Base-by-base conservation (phyloP, 2,797 vertebrate genomes). In the Pipistrellus nathusii region DNA sequence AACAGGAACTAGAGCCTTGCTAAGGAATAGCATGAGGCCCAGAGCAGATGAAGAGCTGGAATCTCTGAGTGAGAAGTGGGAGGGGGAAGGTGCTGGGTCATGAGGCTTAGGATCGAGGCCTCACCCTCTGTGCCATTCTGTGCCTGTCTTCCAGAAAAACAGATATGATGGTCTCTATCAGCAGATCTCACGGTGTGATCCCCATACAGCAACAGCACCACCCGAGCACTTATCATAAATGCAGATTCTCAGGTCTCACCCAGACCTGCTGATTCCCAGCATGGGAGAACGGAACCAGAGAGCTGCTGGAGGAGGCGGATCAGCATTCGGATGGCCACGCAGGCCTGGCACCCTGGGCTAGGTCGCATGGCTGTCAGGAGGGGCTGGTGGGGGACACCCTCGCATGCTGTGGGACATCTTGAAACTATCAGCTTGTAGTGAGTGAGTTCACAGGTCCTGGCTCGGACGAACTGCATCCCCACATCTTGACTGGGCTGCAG, bases 241-340 rank as follows among this genome's bases (percentile, higher is more conserved):
- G 30, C 8, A 21, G 8, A 14, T 21, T 46, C 48, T 73, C 3
- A 41, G 30, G 20, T n/a, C 15, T 20, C 0, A 21, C 48, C 10
- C 1, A 10, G 20, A 59, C 8, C 41, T 53, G 11, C 10, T 6
- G 59, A 55, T 55, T 59, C 51, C 77, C 69, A 41, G 44, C 23
- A 30, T 30, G 27, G n/a, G 9, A 53, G 48, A 44, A 6, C 2
- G 3, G 20, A 18, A 41, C 3, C 9, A 1, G 71, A 25, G 20
- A 18, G 23, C 44, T 30, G 3, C 13, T 14, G 66, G 21, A 30
- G 2, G 27, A 20, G 32, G 53, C 8, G 2, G 21, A 46, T 30
- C 14, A 2, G 35, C 68, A 32, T 48, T 21, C 18, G 0, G 4
- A 9, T 8, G 20, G 59, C 53, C 0, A 0, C n/a, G 20, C 18